These are phyloP conservation scores for Eutolmus rufibarbis DNA, from an alignment of 2,888 invertebrate genomes.

Conservation along the genomic window DNA sequence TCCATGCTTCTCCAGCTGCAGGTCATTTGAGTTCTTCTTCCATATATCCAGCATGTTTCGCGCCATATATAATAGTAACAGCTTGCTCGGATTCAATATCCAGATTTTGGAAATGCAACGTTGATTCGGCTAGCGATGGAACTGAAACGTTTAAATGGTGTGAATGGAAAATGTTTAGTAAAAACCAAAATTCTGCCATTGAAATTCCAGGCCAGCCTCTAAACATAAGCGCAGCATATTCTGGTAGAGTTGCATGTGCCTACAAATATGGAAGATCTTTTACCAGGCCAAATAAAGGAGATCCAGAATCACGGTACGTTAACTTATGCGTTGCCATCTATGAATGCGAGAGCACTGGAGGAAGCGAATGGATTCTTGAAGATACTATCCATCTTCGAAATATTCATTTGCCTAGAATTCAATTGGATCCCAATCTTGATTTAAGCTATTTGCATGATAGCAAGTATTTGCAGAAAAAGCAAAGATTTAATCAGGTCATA, in stretches of 20 bases:
- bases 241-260: slow-evolving; percentile 95
- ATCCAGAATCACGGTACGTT: slow-evolving; percentile 83
- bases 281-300: slow-evolving; percentile 77
- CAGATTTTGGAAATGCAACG: slow-evolving; percentile 83
- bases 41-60: slow-evolving; percentile 98
- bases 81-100: slow-evolving; percentile 92
- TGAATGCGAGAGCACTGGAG: slow-evolving; percentile 98
- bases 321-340: slow-evolving; percentile 95
- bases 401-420: slow-evolving; percentile 84
- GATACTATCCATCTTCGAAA: slow-evolving; percentile 95
- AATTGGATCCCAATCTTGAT: slow-evolving; percentile 83
- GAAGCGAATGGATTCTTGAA: slow-evolving; percentile 91
- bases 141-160: slow-evolving; percentile 73
- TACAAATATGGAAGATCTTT: slow-evolving; percentile 93
- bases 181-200: slow-evolving; percentile 70
- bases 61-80: slow-evolving; percentile 94
- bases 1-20: slow-evolving; percentile 93
- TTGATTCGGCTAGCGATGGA: slow-evolving; percentile 52
- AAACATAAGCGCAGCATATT: slow-evolving; percentile 96
- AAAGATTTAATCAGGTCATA: slow-evolving; percentile 80
- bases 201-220: slow-evolving; percentile 85
- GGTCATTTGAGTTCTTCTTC: slow-evolving; percentile 97
- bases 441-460: slow-evolving; percentile 83
- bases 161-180: slow-evolving; percentile 89
- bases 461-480: slow-evolving; percentile 81